Percentiles rank a stretch among this genome's conserved stretches.
These are phyloP conservation scores for Bos taurus DNA, from an alignment of 2,113 vertebrate genomes.

Conservation along the genomic window DNA sequence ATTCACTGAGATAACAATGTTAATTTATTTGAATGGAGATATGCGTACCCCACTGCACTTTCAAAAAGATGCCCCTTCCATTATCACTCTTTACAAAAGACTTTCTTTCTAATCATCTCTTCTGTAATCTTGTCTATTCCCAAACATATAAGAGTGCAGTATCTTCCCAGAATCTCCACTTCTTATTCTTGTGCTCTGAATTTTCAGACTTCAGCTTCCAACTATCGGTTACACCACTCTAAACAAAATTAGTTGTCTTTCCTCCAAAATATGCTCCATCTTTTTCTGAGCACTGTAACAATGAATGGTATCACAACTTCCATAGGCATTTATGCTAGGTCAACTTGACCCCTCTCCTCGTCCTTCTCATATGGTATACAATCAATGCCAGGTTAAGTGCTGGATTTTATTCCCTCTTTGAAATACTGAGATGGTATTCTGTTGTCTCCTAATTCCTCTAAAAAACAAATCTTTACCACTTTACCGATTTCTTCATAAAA, in stretches of 20 bases:
- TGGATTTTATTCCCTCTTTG: neutral
- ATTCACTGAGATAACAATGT: neutral
- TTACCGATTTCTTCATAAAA: neutral
- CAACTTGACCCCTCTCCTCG: neutral
- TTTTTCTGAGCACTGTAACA: neutral
- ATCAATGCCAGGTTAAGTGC: neutral
- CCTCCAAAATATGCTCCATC: neutral
- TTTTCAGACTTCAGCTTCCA: neutral
- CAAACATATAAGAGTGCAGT: neutral
- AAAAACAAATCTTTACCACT: neutral
- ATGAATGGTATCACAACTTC: neutral
- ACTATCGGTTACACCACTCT: neutral
- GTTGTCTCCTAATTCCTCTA: neutral
- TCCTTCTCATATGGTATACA: neutral
- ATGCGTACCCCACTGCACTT: neutral
- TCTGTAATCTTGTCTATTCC: neutral
- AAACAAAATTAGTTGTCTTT: neutral
- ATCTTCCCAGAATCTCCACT: neutral
- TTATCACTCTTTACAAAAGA: neutral
- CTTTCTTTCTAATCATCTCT: neutral
- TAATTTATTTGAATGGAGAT: neutral
- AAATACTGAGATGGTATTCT: neutral
- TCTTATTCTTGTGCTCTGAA: neutral
- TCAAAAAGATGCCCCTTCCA: neutral
- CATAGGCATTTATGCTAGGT: neutral